phyloP scores from a whole-genome alignment of 2,797 vertebrate genomes.

The Notolepis coatsorum region DNA sequence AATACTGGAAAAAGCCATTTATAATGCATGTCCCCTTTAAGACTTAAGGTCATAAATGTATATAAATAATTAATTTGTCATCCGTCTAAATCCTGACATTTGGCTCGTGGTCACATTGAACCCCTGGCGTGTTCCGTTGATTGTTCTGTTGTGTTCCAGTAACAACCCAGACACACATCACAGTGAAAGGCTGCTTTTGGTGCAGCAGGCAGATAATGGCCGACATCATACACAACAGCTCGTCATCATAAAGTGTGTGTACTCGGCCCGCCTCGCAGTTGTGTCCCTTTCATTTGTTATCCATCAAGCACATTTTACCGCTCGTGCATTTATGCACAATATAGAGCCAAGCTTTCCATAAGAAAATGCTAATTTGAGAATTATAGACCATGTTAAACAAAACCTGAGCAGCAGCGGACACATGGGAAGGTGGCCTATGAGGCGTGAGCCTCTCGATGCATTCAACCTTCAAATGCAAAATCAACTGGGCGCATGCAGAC shows the following conservation, averaged over 20 bases:
- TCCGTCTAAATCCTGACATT: no score
- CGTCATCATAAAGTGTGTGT: not conserved
- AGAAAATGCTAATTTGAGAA: not conserved
- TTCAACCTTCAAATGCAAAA: constrained; percentile 40
- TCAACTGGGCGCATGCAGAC: not conserved
- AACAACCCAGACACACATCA: no score
- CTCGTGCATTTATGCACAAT: not conserved
- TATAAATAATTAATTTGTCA: not conserved
- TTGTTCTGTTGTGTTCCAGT: not conserved
- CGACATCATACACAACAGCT: no score
- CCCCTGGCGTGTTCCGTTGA: not conserved
- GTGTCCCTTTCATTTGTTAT: not conserved
- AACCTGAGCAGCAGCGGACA: not conserved
- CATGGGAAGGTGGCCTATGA: constrained; percentile 17
- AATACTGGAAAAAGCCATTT: no score
- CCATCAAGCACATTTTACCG: not conserved
- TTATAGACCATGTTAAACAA: not conserved
- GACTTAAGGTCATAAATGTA: not conserved
- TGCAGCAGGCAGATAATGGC: not conserved
- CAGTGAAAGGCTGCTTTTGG: not conserved
- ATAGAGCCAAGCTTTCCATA: not conserved
- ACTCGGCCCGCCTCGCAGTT: not conserved
- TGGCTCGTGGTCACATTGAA: no score
- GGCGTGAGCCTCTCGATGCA: constrained; percentile 27
- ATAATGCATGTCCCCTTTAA: no score